These are phyloP conservation scores for Mimumesa dahlbomi DNA, from an alignment of 2,888 invertebrate genomes.

Conservation along the genomic window DNA sequence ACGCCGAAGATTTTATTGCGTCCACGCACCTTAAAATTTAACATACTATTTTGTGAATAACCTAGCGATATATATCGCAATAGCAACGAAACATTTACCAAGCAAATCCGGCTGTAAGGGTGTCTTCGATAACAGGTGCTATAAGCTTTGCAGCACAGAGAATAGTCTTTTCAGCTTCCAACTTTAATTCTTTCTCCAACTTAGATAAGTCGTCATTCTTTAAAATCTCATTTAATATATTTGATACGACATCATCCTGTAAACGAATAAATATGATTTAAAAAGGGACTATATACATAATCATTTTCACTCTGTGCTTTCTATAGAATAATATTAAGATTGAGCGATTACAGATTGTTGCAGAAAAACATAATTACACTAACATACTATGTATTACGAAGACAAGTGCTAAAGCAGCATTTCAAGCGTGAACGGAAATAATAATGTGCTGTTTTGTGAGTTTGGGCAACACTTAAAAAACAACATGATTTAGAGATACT, in stretches of 20 bases:
- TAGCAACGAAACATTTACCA: too few relatives aligned
- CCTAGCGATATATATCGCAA: too few relatives aligned
- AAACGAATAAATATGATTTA: constrained; percentile 11
- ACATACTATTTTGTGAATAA: too few relatives aligned
- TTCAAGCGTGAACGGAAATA: constrained; percentile 13
- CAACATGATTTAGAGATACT: constrained; percentile 16
- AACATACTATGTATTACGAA: not conserved
- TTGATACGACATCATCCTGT: constrained; percentile 82
- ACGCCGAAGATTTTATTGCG: constrained; percentile 94
- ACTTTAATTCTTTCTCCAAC: constrained; percentile 86
- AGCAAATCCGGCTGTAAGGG: constrained; percentile 83
- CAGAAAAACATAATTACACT: not conserved
- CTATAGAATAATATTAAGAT: too few relatives aligned
- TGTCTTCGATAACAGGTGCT: constrained; percentile 89
- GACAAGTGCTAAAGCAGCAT: constrained; percentile 4
- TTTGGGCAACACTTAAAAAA: constrained; percentile 22
- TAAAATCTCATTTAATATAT: constrained; percentile 86
- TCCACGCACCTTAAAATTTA: constrained; percentile 95
- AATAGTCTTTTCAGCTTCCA: constrained; percentile 90
- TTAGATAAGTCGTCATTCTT: constrained; percentile 89
- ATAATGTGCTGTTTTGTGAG: constrained; percentile 17
- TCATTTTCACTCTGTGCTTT: constrained; percentile 10
- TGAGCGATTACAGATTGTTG: too few relatives aligned
- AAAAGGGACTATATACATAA: constrained; percentile 6
- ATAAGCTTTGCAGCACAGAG: constrained; percentile 94